Evolutionary conservation across 2,113 vertebrate genomes (phyloP).

Genomic region (Catharus fuscescens): DNA sequence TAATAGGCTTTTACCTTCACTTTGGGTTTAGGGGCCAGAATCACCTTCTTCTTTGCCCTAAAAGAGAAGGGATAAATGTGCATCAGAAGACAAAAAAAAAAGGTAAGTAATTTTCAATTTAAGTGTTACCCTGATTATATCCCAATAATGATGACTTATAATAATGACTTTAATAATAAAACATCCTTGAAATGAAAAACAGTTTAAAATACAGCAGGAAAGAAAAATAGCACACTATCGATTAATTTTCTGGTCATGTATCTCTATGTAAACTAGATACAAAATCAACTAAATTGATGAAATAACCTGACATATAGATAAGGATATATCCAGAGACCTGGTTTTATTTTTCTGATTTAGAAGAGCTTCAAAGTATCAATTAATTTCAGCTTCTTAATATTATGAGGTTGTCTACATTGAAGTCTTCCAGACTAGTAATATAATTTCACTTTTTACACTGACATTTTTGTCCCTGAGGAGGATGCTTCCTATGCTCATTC

Average conservation of each 20-base stretch:
- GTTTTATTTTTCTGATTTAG: background rate
- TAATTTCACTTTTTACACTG: background rate
- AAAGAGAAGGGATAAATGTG: background rate
- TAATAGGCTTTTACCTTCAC: constrained; percentile 81
- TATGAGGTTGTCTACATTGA: background rate
- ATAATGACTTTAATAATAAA: background rate
- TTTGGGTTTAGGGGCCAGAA: constrained; percentile 89
- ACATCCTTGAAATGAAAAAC: background rate
- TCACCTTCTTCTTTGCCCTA: constrained; percentile 94
- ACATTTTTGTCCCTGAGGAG: background rate
- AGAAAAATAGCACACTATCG: background rate
- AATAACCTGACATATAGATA: background rate
- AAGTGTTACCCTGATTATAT: background rate
- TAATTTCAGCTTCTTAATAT: background rate
- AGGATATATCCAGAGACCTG: background rate
- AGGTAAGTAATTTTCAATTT: background rate
- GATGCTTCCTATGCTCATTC: background rate
- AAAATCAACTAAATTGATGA: background rate
- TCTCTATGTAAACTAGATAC: background rate
- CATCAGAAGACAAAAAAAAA: background rate
- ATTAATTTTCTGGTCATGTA: background rate
- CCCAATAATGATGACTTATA: background rate
- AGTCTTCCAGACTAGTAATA: background rate
- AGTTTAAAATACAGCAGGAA: background rate
- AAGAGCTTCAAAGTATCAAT: background rate